Base-by-base conservation (phyloP, 2,797 vertebrate genomes). In the Melanotaenia parkinsoni region DNA sequence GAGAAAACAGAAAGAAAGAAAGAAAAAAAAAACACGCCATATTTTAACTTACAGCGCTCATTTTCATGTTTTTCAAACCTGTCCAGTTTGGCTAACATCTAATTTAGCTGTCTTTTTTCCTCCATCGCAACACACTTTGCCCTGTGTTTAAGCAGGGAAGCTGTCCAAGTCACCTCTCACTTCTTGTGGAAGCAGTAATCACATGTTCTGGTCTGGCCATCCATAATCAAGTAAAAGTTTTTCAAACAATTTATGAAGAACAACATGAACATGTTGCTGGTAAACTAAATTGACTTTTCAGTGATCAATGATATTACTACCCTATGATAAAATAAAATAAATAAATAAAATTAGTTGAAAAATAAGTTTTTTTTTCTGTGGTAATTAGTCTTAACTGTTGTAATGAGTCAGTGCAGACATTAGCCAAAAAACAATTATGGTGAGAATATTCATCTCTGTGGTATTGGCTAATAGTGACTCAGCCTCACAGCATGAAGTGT, bases 211-310 rank as follows among this genome's bases (percentile, higher is more conserved):
- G 69, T 70, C 59, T 79, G 82, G 84, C 85, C 68, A 77, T 88
- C 79, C 74, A 65, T 81, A 85, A 92, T 90, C 83, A 92, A 94
- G 91, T 92, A 90, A 93, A 93, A 89, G 84, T 94, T 90, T 89
- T 72, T 81, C 53, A 73, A 75, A 75, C 33, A 45, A 59, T 74
- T 65, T 65, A 13, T 40, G 28, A 64, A 53, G 30, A 62, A 62
- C 59, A 71, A 58, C 0, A 26, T 26, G 24, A 7, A n/a, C 58
- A 2, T 38, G 26, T 45, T 33, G 8, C 20, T 10, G 53, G 24
- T 35, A 24, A 74, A 69, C 22, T 37, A 47, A 71, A 43, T 38
- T 11, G 40, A 33, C 28, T 57, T 76, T 71, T 71, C 6, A 38
- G n/a, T 18, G 38, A 51, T 30, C 32, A 10, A 68, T 67, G 9